A percentile compares a stretch with the other conserved stretches of the same genome.
These are phyloP conservation scores for Artibeus jamaicensis DNA, from an alignment of 2,797 vertebrate genomes.

Conservation along the genomic window DNA sequence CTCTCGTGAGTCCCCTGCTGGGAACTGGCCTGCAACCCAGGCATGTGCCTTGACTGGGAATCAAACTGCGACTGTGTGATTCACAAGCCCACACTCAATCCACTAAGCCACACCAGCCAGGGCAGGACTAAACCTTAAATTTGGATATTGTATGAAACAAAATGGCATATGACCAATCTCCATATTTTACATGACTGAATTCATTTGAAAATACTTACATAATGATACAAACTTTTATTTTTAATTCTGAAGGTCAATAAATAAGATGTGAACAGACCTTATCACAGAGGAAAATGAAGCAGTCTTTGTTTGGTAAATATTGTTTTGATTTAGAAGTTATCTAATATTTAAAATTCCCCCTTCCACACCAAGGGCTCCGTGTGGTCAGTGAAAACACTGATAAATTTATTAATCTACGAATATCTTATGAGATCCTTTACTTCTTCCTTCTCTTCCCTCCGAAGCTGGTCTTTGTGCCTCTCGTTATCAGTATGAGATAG, in stretches of 20 bases:
- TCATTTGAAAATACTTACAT: constrained; percentile 30
- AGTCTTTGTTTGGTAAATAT: constrained; percentile 32
- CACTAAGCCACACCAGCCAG: too few relatives aligned
- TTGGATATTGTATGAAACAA: not conserved
- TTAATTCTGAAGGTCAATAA: not conserved
- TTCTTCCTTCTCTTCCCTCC: not conserved
- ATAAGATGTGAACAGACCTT: constrained; percentile 12
- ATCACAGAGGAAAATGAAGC: constrained; percentile 13
- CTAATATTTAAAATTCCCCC: not conserved
- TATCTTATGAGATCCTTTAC: not conserved
- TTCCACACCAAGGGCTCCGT: not conserved
- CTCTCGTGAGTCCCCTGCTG: too few relatives aligned
- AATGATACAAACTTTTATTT: constrained; percentile 4
- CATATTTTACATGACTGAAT: constrained; percentile 7
- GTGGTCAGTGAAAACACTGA: not conserved
- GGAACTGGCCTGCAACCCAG: too few relatives aligned
- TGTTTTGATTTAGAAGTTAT: constrained; percentile 35
- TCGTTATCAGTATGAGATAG: not conserved
- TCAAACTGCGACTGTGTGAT: too few relatives aligned
- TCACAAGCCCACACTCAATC: too few relatives aligned
- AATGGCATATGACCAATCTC: not conserved
- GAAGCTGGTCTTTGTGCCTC: not conserved
- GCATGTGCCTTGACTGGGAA: too few relatives aligned
- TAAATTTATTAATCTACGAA: not conserved
- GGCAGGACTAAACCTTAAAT: not conserved